Conservation (phyloP, 2,113 vertebrate genomes). For the Aleadryas rufinucha region DNA sequence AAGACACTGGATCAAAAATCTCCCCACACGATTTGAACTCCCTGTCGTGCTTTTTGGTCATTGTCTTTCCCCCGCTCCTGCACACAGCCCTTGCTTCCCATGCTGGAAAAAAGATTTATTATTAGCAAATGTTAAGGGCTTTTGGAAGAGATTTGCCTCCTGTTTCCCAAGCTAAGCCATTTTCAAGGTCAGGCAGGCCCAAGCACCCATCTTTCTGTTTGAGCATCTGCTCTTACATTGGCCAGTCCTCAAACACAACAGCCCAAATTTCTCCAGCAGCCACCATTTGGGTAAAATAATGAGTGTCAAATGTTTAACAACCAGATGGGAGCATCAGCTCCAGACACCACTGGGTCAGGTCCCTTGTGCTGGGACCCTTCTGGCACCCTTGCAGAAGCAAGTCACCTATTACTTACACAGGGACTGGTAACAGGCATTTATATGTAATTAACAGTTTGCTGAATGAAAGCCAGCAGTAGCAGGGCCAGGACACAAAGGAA, state of each 20-base stretch:
- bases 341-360: neutral
- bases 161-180: neutral
- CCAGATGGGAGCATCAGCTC: neutral
- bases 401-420: neutral
- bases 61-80: accelerated
- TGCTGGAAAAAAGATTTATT: neutral
- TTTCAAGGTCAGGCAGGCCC: neutral
- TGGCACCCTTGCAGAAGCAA: neutral
- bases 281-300: neutral
- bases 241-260: neutral
- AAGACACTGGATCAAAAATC: neutral
- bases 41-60: neutral
- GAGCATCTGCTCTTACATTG: neutral
- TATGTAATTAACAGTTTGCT: neutral
- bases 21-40: neutral
- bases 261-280: neutral
- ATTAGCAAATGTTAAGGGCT: neutral
- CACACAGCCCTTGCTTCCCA: neutral
- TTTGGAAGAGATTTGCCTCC: neutral
- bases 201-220: neutral
- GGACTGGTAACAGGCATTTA: neutral
- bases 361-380: neutral
- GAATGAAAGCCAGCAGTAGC: neutral
- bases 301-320: neutral
- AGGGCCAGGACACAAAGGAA: neutral